Evolutionary conservation across 2,797 vertebrate species (phyloP), one percentile per base, ranked within the genome.

Genomic region (Jordanella pulchra): DNA sequence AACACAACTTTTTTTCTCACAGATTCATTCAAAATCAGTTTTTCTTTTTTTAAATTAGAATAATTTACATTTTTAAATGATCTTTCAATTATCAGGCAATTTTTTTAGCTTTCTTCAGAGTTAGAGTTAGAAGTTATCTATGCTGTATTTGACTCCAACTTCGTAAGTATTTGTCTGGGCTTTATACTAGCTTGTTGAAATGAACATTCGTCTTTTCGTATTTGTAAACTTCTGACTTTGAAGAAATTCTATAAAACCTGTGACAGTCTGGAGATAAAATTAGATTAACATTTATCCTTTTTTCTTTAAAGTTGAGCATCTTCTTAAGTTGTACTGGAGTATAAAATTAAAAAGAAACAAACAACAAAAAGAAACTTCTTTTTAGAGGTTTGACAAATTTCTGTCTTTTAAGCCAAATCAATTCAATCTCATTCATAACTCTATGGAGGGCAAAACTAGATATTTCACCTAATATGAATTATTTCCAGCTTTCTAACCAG

Each of bases 401-500:
- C 35, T 42, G 23, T 42, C 58, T 61, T 12, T 61, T 39, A 18
- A 61, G 6, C 58, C 58, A 63, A 42, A 63, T 63, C 35, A 60
- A n/a, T 51, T 21, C n/a, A 63, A 42, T 25, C 53, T 12, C 10
- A 27, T 25, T 27, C 23, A 42, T 25, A n/a, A 13, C 18, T n/a
- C 12, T 11, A 23, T 18, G 2, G 42, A 60, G 25, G 60, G 9
- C 27, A 60, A 14, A 21, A 48, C 68, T 48, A 25, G 21, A 15
- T 14, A 25, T 44, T 44, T 42, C n/a, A 6, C 39, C 15, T 25
- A 15, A 15, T 39, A 44, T 3, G 23, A 21, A 23, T 35, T 42
- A 1, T 25, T 63, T 63, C n/a, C 60, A 63, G 7, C 14, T 63
- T 13, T 80, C 53, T 66, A 81, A 80, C 72, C 79, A 76, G 67